phyloP scores from a whole-genome alignment of 2,888 invertebrate genomes.

The Eupithecia subumbrata region DNA sequence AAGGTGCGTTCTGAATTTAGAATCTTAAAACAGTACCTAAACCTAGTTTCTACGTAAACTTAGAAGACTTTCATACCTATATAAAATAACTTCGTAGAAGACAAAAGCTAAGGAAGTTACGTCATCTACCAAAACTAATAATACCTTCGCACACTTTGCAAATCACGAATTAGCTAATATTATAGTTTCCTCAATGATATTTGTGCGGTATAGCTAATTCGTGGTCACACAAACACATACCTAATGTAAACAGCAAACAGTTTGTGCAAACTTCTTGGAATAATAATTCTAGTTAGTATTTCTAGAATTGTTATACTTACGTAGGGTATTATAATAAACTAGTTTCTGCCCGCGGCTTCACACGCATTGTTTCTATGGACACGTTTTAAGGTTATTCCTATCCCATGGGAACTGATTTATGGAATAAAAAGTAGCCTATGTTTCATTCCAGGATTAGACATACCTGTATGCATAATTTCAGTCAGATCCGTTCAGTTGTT shows the following conservation, averaged over 20 bases:
- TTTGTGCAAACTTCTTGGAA: slow-evolving; percentile 29
- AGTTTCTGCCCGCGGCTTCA: no score
- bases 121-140: neutral
- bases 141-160: neutral
- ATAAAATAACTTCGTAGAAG: no score
- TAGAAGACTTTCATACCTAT: no score
- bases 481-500: no score
- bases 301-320: slow-evolving; percentile 21
- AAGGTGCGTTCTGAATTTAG: neutral
- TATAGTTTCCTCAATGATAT: slow-evolving; percentile 7
- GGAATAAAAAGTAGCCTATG: no score
- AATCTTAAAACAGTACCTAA: neutral
- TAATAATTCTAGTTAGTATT: slow-evolving; percentile 18
- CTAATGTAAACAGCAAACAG: slow-evolving; percentile 43
- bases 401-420: no score
- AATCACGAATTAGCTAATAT: neutral
- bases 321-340: slow-evolving; percentile 3
- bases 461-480: no score
- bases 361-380: no score
- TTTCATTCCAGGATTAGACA: no score
- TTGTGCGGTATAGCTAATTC: slow-evolving; percentile 10
- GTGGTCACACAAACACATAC: slow-evolving; percentile 15
- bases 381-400: no score
- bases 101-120: neutral
- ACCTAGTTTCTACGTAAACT: no score